These are phyloP conservation scores for Sphaerophoria taeniata DNA, from an alignment of 2,888 invertebrate genomes.

Conservation along the genomic window DNA sequence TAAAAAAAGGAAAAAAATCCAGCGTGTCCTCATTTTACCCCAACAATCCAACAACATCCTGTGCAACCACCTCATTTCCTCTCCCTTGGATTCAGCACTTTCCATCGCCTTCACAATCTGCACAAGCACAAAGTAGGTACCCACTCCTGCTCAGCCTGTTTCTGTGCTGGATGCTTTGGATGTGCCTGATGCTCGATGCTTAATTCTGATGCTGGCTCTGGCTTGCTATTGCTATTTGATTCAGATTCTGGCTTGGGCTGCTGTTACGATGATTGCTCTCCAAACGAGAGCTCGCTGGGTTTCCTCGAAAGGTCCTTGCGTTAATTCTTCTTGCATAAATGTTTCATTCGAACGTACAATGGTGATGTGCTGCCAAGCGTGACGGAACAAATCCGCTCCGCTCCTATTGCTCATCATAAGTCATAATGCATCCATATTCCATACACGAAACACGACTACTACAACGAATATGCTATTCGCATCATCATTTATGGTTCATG, in stretches of 20 bases:
- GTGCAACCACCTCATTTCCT: conserved; percentile 18
- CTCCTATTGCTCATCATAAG: conserved; percentile 66
- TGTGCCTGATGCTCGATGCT: conserved; percentile 31
- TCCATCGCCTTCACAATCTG: conserved; percentile 37
- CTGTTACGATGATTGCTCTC: conserved; percentile 71
- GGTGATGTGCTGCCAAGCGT: conserved; percentile 54
- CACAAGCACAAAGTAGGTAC: conserved; percentile 5
- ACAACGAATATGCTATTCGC: too few species aligned
- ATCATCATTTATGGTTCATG: conserved; percentile 37
- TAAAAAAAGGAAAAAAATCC: conserved; percentile 32
- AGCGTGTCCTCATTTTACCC: conserved; percentile 65
- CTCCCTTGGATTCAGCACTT: conserved; percentile 4
- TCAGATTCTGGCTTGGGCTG: conserved; percentile 5
- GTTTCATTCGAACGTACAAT: conserved; percentile 33
- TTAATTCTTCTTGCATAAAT: conserved; percentile 66
- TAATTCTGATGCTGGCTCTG: conserved; percentile 3
- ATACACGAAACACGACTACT: too few species aligned
- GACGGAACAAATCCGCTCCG: conserved; percentile 68
- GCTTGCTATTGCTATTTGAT: not conserved
- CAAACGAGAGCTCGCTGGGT: conserved; percentile 69
- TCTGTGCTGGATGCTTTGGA: conserved; percentile 26
- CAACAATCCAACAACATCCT: conserved; percentile 57
- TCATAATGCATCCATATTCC: conserved; percentile 56
- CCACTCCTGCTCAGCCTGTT: not conserved
- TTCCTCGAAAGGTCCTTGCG: conserved; percentile 73